These are phyloP conservation scores for Thecophora atra DNA, from an alignment of 2,888 invertebrate species.

Conservation along the genomic window DNA sequence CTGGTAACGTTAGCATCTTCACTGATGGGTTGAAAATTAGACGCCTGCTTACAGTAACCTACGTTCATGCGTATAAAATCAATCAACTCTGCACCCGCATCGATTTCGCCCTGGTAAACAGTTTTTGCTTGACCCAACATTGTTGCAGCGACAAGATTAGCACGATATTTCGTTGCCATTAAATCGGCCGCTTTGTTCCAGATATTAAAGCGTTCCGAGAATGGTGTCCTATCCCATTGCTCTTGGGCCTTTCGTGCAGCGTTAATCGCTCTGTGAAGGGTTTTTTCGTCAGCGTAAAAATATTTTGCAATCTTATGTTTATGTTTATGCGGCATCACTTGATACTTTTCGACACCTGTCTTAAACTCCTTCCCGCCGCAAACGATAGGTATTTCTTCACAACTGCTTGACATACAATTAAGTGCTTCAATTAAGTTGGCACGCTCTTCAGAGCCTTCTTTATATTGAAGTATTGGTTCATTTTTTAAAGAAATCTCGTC, in stretches of 20 bases:
- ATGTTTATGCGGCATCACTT: conserved; percentile 89
- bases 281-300: conserved; percentile 84
- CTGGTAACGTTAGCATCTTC: conserved; percentile 74
- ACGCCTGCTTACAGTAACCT: conserved; percentile 80
- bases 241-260: conserved; percentile 78
- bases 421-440: conserved; percentile 76
- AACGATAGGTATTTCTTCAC: conserved; percentile 89
- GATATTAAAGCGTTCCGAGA: conserved; percentile 80
- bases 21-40: conserved; percentile 90
- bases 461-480: conserved; percentile 81
- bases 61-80: conserved; percentile 91
- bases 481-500: conserved; percentile 76
- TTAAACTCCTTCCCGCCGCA: conserved; percentile 87
- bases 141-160: conserved; percentile 89
- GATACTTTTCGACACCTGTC: conserved; percentile 77
- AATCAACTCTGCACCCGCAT: conserved; percentile 91
- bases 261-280: conserved; percentile 84
- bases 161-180: conserved; percentile 86
- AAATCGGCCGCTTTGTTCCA: conserved; percentile 88
- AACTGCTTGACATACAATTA: conserved; percentile 70
- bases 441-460: conserved; percentile 83
- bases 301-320: conserved; percentile 85
- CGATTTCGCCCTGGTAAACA: conserved; percentile 94
- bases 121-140: conserved; percentile 97
- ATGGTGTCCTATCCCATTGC: conserved; percentile 85